Base-by-base conservation (phyloP, 1,140 invertebrate genomes). In the Zaprionus tsacasi region DNA sequence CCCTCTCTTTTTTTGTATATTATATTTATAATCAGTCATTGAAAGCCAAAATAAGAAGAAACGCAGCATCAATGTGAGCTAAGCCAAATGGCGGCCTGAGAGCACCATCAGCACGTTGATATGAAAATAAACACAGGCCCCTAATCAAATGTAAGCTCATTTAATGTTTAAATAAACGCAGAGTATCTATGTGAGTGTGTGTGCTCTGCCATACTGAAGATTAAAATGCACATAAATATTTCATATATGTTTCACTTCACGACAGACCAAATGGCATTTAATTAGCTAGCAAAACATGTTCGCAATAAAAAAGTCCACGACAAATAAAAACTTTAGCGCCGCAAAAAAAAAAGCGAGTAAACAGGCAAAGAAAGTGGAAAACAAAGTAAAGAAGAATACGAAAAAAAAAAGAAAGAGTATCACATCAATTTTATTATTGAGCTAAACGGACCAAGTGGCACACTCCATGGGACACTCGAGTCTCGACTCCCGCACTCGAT, bases 61-160 rank as follows among this genome's bases (percentile, higher is more conserved):
- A 48, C 15, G 15, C 68, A 40, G 54, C 33, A 3, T 25, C 43
- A 45, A 15, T 45, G 15, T 17, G n/a, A 38, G 60, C 60, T 52
- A 36, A 52, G 27, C 56, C 65, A 50, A 57, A 72, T 33, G 55
- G 21, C 30, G 11, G 33, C 10, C 40, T 55, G 11, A 54, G 25
- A 36, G 59, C 61, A 6, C 55, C 43, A 17, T 21, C 45, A 27
- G 54, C 60, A 43, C 73, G 80, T 79, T 79, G 78, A 89, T 89
- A 81, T 80, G 68, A 58, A 81, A 88, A 78, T 73, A 83, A 83
- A 76, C 77, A 68, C 57, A 79, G 40, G 70, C 45, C 38, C 80
- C 83, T 88, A 79, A 88, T 87, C 83, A 87, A 88, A 88, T 89
- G 67, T 82, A 82, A 83, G 83, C 83, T 60, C 79, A 76, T 80